A percentile compares a stretch with the other conserved stretches of the same genome.
Evolutionary conservation across 2,888 invertebrate species (phyloP).

Genomic region (Sphecodes monilicornis): DNA sequence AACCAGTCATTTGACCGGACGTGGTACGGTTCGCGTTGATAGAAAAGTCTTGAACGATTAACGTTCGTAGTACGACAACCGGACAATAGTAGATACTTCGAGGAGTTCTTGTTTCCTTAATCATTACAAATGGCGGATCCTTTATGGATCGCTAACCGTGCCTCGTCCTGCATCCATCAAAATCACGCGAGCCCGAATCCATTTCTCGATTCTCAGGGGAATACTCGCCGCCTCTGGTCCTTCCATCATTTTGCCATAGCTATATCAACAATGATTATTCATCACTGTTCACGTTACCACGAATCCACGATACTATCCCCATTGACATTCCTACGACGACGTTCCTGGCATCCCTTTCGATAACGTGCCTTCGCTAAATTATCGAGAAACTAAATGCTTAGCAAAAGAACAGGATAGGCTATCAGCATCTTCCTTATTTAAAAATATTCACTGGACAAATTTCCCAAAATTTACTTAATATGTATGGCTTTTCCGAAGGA

Average conservation of each 20-base stretch:
- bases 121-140: slow-evolving; percentile 59
- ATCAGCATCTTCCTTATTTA: neutral
- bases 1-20: too few relatives aligned
- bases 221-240: slow-evolving; percentile 22
- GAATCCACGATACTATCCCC: slow-evolving; percentile 16
- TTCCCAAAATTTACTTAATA: neutral
- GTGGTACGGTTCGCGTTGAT: too few relatives aligned
- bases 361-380: neutral
- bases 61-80: slow-evolving; percentile 15
- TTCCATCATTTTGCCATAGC: slow-evolving; percentile 20
- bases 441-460: neutral
- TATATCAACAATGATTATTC: slow-evolving; percentile 58
- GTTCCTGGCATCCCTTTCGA: neutral
- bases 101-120: slow-evolving; percentile 45
- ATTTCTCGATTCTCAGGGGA: slow-evolving; percentile 44
- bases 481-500: too few relatives aligned
- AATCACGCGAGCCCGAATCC: slow-evolving; percentile 62
- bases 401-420: neutral
- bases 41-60: neutral
- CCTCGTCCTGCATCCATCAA: slow-evolving; percentile 63
- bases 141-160: slow-evolving; percentile 59
- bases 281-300: slow-evolving; percentile 24
- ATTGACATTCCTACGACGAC: slow-evolving; percentile 5
- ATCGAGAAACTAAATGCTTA: neutral
- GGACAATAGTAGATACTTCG: slow-evolving; percentile 5